Evolutionary conservation across 2,113 vertebrate genomes (phyloP), one percentile per base, ranked within the genome.

Genomic region (Tretioscincus oriximinensis): DNA sequence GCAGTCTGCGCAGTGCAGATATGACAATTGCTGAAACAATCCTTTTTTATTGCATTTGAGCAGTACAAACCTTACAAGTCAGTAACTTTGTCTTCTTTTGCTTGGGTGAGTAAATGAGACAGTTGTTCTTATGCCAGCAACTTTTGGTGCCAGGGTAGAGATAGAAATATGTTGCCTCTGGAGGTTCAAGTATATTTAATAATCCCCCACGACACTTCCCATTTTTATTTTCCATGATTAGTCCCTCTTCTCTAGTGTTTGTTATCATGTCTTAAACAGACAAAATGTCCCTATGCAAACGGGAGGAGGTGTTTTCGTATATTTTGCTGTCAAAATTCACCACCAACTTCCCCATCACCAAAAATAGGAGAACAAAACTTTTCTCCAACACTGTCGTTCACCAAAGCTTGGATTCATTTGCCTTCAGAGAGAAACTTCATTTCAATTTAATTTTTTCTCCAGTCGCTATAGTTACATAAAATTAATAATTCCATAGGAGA

Each of bases 11-110:
- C 88, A 76, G 85, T 58, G 86, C 70, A 93, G 93, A 94, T 94
- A 94, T 89, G 93, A 93, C 88, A 93, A 90, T 87, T 90, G 87
- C 82, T 89, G 86, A 92, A 93, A 93, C 84, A 92, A 91, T 91
- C 84, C 84, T 81, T 90, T 93, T 91, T 89, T 66, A 73, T 86
- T 90, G 90, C 78, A 28, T 85, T 89, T 83, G 91, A 69, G 49
- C 88, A 86, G 87, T 87, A 91, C 82, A 92, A 92, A 85, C 89
- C 88, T 92, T 88, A 92, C 87, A 73, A 86, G 76, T 88, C 91
- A 86, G 72, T 90, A 92, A 93, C 76, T 90, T 92, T 88, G 86
- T 88, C 81, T 91, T 82, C 82, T 88, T 90, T 77, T 77, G 76
- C 82, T 89, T 79, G 88, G 90, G 89, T 90, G 79, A 90, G 88